Conservation (phyloP, 2,113 vertebrate species). For the Platanista minor region DNA sequence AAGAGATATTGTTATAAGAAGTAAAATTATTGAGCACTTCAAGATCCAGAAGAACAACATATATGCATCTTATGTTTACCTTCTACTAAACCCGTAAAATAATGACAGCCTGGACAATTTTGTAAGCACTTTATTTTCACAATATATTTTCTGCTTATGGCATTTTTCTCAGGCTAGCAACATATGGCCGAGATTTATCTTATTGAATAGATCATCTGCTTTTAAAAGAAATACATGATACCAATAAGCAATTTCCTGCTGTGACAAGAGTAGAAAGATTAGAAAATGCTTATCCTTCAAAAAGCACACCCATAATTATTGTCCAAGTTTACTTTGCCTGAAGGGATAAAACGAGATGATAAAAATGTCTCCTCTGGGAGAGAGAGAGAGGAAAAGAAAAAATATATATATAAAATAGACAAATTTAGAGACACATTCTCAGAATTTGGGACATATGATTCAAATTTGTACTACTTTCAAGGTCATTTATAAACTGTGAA, state of each 20-base stretch:
- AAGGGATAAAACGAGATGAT: not conserved
- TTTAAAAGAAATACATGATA: conserved; percentile 63
- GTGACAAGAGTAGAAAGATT: conserved; percentile 44
- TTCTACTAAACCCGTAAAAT: not conserved
- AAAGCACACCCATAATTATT: conserved; percentile 2
- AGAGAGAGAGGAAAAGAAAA: not conserved
- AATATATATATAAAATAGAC: not conserved
- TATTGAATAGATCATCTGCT: conserved; percentile 50
- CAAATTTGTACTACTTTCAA: not conserved
- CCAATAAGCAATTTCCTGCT: conserved; percentile 63
- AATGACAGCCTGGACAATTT: not conserved
- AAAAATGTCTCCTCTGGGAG: not conserved
- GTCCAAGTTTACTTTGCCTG: not conserved
- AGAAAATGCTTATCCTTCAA: conserved; percentile 17
- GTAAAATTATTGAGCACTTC: not conserved
- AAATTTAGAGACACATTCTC: not conserved
- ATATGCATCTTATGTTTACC: not conserved
- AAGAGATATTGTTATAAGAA: not conserved
- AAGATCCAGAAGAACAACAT: not conserved
- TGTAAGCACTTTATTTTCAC: not conserved
- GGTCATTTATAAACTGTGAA: conserved; percentile 1
- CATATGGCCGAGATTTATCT: conserved; percentile 65
- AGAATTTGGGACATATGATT: not conserved
- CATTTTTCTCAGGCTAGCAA: conserved; percentile 55
- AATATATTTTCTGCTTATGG: not conserved